Evolutionary conservation across 2,888 invertebrate species (phyloP).

Genomic region (Lissocephala sabroskyi): DNA sequence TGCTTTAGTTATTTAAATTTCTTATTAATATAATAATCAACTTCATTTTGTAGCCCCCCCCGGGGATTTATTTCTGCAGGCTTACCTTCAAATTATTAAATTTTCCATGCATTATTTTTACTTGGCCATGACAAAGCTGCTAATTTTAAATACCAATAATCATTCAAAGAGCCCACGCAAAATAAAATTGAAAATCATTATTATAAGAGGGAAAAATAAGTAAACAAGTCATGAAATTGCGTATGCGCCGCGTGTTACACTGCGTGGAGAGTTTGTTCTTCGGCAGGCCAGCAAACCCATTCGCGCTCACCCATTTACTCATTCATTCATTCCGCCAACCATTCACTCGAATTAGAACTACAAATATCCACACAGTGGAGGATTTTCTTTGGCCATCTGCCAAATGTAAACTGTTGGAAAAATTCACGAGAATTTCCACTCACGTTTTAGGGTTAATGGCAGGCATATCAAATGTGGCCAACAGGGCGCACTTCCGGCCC

Average conservation of each 20-base stretch:
- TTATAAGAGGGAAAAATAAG: background rate
- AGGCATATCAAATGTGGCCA: too few relatives aligned
- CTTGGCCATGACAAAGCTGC: constrained; percentile 4
- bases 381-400: constrained; percentile 31
- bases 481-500: too few relatives aligned
- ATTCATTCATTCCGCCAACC: too few relatives aligned
- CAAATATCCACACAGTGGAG: constrained; percentile 31
- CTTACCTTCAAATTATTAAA: too few relatives aligned
- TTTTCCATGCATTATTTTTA: constrained; percentile 2
- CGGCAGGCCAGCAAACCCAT: constrained; percentile 21
- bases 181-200: constrained; percentile 2
- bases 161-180: constrained; percentile 4
- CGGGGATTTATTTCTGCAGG: too few relatives aligned
- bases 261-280: too few relatives aligned
- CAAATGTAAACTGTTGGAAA: constrained; percentile 26
- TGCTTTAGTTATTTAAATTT: too few relatives aligned
- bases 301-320: constrained; percentile 11
- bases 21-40: too few relatives aligned
- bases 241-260: constrained; percentile 38
- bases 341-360: constrained; percentile 42
- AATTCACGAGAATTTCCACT: constrained; percentile 15
- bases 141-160: constrained; percentile 6
- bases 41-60: too few relatives aligned
- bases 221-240: constrained; percentile 19
- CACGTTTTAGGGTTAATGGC: too few relatives aligned